Base-by-base conservation (phyloP, 2,113 vertebrate species). In the Melanotaenia duboulayi region DNA sequence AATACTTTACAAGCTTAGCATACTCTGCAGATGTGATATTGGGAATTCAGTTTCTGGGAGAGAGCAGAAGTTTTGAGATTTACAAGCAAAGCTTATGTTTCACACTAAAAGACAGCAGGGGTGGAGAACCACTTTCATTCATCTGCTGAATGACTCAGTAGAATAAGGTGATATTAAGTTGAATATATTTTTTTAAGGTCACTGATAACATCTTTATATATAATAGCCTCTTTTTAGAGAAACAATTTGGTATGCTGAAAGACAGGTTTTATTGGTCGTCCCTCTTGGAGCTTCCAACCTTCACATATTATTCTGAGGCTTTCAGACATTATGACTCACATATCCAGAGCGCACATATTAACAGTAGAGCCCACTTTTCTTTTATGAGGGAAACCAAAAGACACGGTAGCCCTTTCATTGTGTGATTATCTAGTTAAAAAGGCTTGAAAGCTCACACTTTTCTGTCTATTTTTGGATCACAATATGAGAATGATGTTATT, bases 281-380 rank as follows among this genome's bases (percentile, higher is more conserved):
- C 19, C 7, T 13, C 44, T 51, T 0, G 4, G 68, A 16, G 0
- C 20, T 57, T 28, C 2, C 22, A 25, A 49, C 44, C 39, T 14
- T 25, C 25, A 20, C 3, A 49, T 20, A 63, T 49, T 76, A 32
- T 73, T 56, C 32, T 28, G 68, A 48, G 25, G 39, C 24, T 68
- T 60, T 76, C 57, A 65, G 37, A 2, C 16, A 13, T 55, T 37
- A 58, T 64, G 61, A 82, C 69, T 71, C 73, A 81, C 40, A 42
- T 16, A 19, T 24, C 12, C 55, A 49, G 32, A 69, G 4, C 20
- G 22, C 59, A 6, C 58, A 54, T 16, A 49, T 62, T 62, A 0
- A 74, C 14, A 69, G 25, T 23, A 23, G 39, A 12, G 14, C 13
- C 55, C 46, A 75, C 49, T 69, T 13, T 61, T 62, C 1, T 28